Evolutionary conservation across 1,140 invertebrate species (phyloP), one percentile per base, ranked within the genome.

Genomic region (Venustaconcha ellipsiformis): DNA sequence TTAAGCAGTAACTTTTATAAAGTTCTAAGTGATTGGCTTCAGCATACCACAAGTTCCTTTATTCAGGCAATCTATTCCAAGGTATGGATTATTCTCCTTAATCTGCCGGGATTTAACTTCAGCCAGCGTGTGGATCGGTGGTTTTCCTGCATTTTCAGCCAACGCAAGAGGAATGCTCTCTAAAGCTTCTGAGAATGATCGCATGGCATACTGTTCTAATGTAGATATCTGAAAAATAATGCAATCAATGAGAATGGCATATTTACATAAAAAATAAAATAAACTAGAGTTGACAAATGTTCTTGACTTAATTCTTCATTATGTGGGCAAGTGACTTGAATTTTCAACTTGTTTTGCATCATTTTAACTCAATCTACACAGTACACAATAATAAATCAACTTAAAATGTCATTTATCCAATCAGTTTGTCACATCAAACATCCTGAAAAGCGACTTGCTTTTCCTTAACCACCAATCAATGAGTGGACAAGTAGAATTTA

Each of bases 121-220:
- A 14, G 97, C 96, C 59, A 99, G 88, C 1, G 96, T 94, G 81
- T 98, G 94, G 76, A 99, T 97, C 0, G 98, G 94, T 55, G 96
- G 94, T 8, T 98, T 91, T 60, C 99, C 99, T 84, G 96, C 95
- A 90, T 99, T 99, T 90, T 99, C 98, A 17, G 99, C 97, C 56
- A 99, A 91, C 1, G 98, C 97, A 83, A 99, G 91, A 5, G 99
- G 98, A 85, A 99, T 95, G 64, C 93, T 93, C 90, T 99, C 99
- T 20, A 99, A 91, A 2, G 98, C 98, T 90, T 99, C 97, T 30
- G 97, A 94, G 88, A 99, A 99, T 2, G 95, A 95, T 78, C 97
- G 92, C 92, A 96, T 99, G 1, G 98, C 96, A 91, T 99, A 99
- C 90, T 99, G 98, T 89, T 99, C 97, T 66, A 99, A 89, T 0